Percentiles rank a stretch among this genome's conserved stretches.
These are phyloP conservation scores for Dicerorhinus sumatrensis DNA, from an alignment of 2,113 vertebrate species.

Conservation along the genomic window DNA sequence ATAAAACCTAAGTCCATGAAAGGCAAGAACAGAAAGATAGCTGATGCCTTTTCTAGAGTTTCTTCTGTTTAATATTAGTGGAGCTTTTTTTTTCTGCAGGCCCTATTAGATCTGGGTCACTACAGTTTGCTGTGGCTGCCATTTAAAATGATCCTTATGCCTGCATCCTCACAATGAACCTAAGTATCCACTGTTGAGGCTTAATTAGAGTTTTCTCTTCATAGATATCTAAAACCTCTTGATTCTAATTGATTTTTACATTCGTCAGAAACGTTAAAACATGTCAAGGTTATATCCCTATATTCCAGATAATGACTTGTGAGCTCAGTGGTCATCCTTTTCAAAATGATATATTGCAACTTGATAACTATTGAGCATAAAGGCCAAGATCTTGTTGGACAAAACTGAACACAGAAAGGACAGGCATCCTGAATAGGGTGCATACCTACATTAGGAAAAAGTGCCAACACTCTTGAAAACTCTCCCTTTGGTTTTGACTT, in stretches of 20 bases:
- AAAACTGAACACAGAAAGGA: slow-evolving; percentile 43
- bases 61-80: slow-evolving; percentile 34
- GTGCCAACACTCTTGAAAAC: background rate
- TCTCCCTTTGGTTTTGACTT: background rate
- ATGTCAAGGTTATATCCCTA: background rate
- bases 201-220: background rate
- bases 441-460: background rate
- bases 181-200: background rate
- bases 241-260: slow-evolving; percentile 29
- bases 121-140: background rate
- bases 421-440: background rate
- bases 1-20: slow-evolving; percentile 19
- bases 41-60: background rate
- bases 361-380: background rate
- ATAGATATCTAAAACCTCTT: background rate
- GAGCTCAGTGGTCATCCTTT: background rate
- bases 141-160: slow-evolving; percentile 14
- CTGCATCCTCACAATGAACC: background rate
- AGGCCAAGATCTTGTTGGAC: slow-evolving; percentile 9
- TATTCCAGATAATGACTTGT: background rate
- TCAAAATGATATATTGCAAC: background rate
- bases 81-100: background rate
- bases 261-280: slow-evolving; percentile 45
- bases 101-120: background rate
- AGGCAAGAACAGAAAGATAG: slow-evolving; percentile 10